Evolutionary conservation across 2,113 vertebrate genomes (phyloP), one percentile per base, ranked within the genome.

Genomic region (Patagioenas fasciata): DNA sequence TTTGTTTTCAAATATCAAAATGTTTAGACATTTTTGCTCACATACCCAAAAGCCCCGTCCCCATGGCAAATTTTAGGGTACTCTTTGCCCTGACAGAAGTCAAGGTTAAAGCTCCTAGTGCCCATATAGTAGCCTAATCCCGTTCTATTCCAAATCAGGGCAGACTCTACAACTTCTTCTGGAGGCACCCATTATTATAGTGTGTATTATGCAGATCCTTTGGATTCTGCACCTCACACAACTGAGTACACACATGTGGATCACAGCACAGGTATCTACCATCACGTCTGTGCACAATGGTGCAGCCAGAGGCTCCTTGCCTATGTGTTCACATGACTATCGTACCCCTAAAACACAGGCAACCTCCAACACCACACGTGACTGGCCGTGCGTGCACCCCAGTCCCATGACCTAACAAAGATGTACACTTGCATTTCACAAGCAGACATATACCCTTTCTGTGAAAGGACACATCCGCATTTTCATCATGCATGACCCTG

Each of bases 271-370:
- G 28, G 5, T 44, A 81, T 17, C 10, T 21, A 47, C 14, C 0
- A 9, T 25, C 34, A 72, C 0, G 1, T 70, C 29, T 32, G 25
- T 24, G 10, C 11, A 61, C 8, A 23, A 0, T 40, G 11, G 20
- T 21, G 12, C 11, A 84, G 29, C 24, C 44, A 69, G 34, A 57
- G 44, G 25, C 34, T 70, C n/a, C 26, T 70, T 65, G 34, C 7
- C 20, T 87, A 13, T 15, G 8, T 70, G 44, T 26, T 57, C 6
- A 31, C 25, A 51, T 36, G 36, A 71, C 13, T 42, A 47, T 10
- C 12, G 15, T 13, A 73, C 7, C 24, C 47, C 25, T 36, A 70
- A 86, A 87, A 40, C 16, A 26, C 1, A 57, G 50, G 20, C 38
- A 73, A 77, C 8, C 34, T 80, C 20, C 36, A 44, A 3, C 9